Base-by-base conservation (phyloP, 2,113 vertebrate species). In the Suncus etruscus region DNA sequence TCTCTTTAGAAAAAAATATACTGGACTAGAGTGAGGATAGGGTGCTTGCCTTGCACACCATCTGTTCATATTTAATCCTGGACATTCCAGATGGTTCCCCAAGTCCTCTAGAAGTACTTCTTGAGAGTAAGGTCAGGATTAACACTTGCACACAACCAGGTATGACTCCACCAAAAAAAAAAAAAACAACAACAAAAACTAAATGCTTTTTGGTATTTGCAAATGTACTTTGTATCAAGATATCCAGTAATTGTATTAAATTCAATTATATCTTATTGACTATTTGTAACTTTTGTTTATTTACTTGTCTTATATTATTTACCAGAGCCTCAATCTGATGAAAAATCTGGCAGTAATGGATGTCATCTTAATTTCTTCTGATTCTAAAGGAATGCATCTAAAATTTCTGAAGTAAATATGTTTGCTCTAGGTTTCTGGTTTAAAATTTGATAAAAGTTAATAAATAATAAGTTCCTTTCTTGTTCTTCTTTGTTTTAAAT, bases 241-340 rank as follows among this genome's bases (percentile, higher is more conserved):
- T 82, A 85, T 25, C 7, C 22, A n/a, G 31, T n/a, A 47, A 82
- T 11, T 32, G 39, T 5, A 39, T 39, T 39, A 39, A 39, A 11
- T 61, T 90, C 87, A 63, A 82, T 86, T 85, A 63, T 70, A 86
- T 87, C 50, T 25, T 83, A 14, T 76, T 89, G 20, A 72, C 73
- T 83, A 74, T 47, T 83, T 86, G 66, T 63, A 70, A 83, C 16
- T 61, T 69, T 39, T 78, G 8, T 39, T 75, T 45, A 5, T 83
- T 88, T 81, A 80, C 11, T 18, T 83, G 24, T 70, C 45, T 32
- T 15, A 81, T 68, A 25, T 2, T 14, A 88, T 82, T 95, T 83
- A 86, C 31, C 18, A 89, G 31, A 68, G 77, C 2, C 7, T 91
- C 25, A 85, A 58, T 39, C 75, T 0, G 2, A 50, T 18, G 22